Evolutionary conservation across 2,113 vertebrate genomes (phyloP).

Genomic region (Lampris megalopsis): DNA sequence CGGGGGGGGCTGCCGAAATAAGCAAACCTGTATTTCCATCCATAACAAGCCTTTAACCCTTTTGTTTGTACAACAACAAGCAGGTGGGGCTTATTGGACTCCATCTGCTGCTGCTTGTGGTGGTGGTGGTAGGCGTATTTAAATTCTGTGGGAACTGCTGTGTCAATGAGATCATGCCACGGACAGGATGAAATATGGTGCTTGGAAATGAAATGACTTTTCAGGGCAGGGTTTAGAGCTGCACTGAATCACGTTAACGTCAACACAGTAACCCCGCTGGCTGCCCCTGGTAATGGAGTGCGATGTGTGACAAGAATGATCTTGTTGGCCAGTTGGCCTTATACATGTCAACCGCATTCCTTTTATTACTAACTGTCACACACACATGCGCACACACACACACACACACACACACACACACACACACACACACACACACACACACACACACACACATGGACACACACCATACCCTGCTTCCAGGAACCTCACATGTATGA

Average conservation of each 20-base stretch:
- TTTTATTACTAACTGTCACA: constrained; percentile 42
- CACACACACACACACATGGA: too few species aligned
- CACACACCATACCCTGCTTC: too few species aligned
- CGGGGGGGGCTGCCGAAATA: constrained; percentile 47
- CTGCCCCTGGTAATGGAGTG: constrained; percentile 41
- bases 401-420: too few species aligned
- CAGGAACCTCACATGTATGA: constrained; percentile 54
- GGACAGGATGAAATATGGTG: constrained; percentile 16
- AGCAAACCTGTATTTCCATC: constrained; percentile 28
- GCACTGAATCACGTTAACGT: constrained; percentile 39
- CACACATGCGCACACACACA: neutral
- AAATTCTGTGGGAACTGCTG: too few species aligned
- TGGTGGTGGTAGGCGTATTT: too few species aligned
- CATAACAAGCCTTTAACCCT: constrained; percentile 41
- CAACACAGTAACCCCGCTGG: constrained; percentile 24
- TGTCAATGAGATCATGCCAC: too few species aligned
- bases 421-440: too few species aligned
- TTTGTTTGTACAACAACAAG: constrained; percentile 52
- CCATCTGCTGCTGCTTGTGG: neutral
- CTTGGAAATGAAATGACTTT: constrained; percentile 32
- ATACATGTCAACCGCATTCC: constrained; percentile 44
- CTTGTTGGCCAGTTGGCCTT: constrained; percentile 37
- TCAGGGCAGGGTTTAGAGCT: constrained; percentile 21
- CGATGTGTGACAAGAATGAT: constrained; percentile 44
- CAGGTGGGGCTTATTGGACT: constrained; percentile 10